Evolutionary conservation across 2,888 invertebrate species (phyloP), one percentile per base, ranked within the genome.

Genomic region (Phoronis australis): DNA sequence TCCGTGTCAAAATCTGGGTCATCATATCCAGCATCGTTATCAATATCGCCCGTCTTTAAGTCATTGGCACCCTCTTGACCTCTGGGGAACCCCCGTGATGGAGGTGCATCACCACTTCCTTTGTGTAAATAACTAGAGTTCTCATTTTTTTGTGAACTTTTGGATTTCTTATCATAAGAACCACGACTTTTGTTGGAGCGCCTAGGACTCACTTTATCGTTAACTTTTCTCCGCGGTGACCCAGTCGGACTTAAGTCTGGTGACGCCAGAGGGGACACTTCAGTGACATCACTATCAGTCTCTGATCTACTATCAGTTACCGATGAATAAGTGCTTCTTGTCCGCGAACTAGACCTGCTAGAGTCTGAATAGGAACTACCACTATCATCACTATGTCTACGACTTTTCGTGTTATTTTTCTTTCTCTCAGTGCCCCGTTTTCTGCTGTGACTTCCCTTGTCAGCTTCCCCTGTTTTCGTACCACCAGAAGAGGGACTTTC

Each of bases 201-300:
- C 22, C 41, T 37, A 48, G 47, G 37, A 15, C 25, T 4, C 15
- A 15, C 9, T 27, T 47, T 15, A 42, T 41, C 44, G 15, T 42
- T 23, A 27, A 44, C 15, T 20, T 42, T 48, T 42, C 38, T 41
- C 45, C 48, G 46, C n/a, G 47, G 46, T 21, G 49, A 42, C 24
- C 38, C 48, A 22, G 55, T 49, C 21, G 64, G 64, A 46, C 61
- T 61, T 21, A 49, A 51, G 18, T 65, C 57, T 18, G 65, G 64
- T 27, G 67, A 66, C 20, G 61, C 56, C 23, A 70, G 53, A 6
- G 70, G 66, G 22, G 70, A 70, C 12, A 70, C 70, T 56, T 70
- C 70, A 15, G 70, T 70, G 47, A 70, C 69, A 50, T 70, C 70
- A 64, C 68, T 68, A 52, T 69, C 68, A 42, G 68, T 64, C n/a